Evolutionary conservation across 2,888 invertebrate species (phyloP).

Genomic region (Heliconius hortense): DNA sequence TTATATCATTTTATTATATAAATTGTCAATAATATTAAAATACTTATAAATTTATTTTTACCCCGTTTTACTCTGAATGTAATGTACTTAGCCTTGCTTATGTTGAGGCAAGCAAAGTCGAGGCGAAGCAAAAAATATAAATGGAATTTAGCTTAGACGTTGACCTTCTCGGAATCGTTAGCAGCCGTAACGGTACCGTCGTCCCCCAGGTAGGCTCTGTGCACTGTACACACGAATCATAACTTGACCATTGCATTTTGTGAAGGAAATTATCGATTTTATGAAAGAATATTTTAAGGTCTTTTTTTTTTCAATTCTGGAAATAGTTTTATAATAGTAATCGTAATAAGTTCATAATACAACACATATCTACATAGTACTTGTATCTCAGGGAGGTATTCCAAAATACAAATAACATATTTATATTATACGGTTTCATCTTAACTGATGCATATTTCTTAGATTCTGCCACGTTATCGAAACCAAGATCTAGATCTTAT

Average conservation of each 20-base stretch:
- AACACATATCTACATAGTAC: background rate
- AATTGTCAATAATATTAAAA: background rate
- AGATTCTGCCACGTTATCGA: background rate
- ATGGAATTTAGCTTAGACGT: slow-evolving; percentile 72
- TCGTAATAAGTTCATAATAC: background rate
- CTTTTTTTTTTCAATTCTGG: background rate
- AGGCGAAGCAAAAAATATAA: slow-evolving; percentile 65
- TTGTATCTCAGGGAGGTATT: no score
- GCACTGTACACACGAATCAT: slow-evolving; percentile 41
- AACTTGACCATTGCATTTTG: slow-evolving; percentile 29
- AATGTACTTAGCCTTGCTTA: slow-evolving; percentile 42
- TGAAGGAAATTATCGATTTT: slow-evolving; percentile 3
- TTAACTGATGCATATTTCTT: slow-evolving; percentile 1
- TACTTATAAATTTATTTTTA: slow-evolving; percentile 11
- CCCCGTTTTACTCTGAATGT: slow-evolving; percentile 39
- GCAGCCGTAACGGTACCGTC: slow-evolving; percentile 73
- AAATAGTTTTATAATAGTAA: background rate
- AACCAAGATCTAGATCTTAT: slow-evolving; percentile 22
- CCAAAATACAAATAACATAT: background rate
- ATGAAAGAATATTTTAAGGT: background rate
- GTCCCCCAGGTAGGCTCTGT: slow-evolving; percentile 65
- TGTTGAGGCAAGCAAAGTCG: slow-evolving; percentile 46
- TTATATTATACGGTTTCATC: background rate
- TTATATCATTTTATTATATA: no score
- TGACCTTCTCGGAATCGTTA: slow-evolving; percentile 78